These are phyloP conservation scores for Melitaea cinxia DNA, from an alignment of 1,140 invertebrate species.

Conservation along the genomic window DNA sequence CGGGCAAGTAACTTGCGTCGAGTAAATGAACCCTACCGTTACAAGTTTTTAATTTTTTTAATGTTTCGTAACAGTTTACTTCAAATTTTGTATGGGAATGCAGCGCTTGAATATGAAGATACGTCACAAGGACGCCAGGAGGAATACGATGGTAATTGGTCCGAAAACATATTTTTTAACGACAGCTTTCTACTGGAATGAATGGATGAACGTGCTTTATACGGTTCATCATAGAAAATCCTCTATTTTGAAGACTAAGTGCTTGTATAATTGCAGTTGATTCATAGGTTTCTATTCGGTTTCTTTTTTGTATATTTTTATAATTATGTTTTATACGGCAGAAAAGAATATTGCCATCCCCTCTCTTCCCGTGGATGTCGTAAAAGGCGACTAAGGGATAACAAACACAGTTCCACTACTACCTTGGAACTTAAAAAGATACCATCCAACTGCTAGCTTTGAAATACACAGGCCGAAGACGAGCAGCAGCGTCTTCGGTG, in stretches of 20 bases:
- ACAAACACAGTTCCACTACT: no score
- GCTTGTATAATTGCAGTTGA: neutral
- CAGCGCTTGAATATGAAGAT: conserved; percentile 14
- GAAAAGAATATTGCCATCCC: no score
- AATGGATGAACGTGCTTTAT: neutral
- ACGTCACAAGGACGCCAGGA: neutral
- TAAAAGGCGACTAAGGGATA: no score
- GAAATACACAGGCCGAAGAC: no score
- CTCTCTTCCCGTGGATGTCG: no score
- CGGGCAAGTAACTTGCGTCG: neutral
- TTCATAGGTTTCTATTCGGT: neutral
- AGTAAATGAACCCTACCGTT: neutral
- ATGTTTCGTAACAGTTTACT: conserved; percentile 13
- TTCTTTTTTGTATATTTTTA: neutral
- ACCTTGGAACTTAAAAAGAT: no score
- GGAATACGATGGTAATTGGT: conserved; percentile 7
- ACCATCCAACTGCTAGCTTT: no score
- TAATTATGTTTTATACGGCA: no score
- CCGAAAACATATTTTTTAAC: neutral
- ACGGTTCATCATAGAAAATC: neutral
- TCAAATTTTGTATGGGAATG: conserved; percentile 16
- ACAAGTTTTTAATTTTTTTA: neutral
- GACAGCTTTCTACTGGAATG: neutral
- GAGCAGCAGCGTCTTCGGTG: no score
- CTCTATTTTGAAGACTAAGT: neutral